Evolutionary conservation across 2,113 vertebrate species (phyloP), one percentile per base, ranked within the genome.

Genomic region (Mandrillus leucophaeus): DNA sequence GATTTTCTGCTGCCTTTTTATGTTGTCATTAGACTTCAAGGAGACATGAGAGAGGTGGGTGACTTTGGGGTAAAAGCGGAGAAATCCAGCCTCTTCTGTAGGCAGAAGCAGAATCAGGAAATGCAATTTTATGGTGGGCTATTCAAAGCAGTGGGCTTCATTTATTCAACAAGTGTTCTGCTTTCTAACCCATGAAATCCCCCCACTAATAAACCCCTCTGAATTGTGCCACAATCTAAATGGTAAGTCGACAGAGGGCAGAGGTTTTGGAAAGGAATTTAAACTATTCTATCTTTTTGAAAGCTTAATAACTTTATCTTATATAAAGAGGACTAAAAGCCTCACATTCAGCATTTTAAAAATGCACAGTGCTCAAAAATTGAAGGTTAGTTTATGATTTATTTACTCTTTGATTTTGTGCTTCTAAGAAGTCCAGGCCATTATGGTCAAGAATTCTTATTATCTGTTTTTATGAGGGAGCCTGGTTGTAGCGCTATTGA

Each of bases 381-480:
- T 35, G 64, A 72, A 61, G 40, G 48, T 78, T 81, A 27, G 10
- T n/a, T 66, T 84, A n/a, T 66, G 78, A 94, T 55, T 83, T 75
- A 93, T 90, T 94, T 96, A 38, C 27, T 78, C 43, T 91, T 70
- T 93, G 66, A 59, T 85, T 81, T 12, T 93, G 85, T 59, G 55
- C 85, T 85, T 88, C 55, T 66, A 82, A 82, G 50, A 66, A 76
- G 84, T 84, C 27, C 8, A 81, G 52, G 48, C 78, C 43, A 40
- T 87, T 20, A 25, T 66, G 16, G 11, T 92, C 61, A 48, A 25
- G 27, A 76, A 72, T 55, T 73, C 85, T 70, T n/a, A 73, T 94
- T 78, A 13, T 64, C 48, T 95, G 88, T 94, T 75, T 76, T 68
- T 88, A 50, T 61, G 57, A 83, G 79, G 61, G 14, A 79, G 3